Conservation (phyloP, 2,797 vertebrate species). For the Ceryle rudis region DNA sequence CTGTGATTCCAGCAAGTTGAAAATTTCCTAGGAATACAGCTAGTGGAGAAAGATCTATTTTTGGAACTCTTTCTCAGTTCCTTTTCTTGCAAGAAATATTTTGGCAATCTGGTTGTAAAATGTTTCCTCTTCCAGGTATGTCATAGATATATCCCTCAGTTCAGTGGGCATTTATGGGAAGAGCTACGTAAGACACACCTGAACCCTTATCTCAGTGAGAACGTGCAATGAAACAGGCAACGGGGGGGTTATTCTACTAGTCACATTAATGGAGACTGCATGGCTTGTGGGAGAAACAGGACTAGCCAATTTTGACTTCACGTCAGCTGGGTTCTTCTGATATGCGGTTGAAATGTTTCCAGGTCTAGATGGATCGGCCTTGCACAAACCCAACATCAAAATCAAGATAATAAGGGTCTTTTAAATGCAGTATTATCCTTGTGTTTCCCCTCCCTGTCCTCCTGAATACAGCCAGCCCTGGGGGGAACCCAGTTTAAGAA, state of each 20-base stretch:
- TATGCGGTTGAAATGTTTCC: neutral
- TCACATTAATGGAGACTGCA: neutral
- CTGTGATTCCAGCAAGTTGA: neutral
- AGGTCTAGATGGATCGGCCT: neutral
- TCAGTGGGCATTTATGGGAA: neutral
- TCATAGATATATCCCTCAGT: neutral
- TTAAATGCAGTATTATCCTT: neutral
- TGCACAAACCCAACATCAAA: neutral
- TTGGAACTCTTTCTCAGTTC: neutral
- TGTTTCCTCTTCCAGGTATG: neutral
- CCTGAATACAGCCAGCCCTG: neutral
- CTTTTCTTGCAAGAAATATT: neutral
- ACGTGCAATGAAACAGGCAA: neutral
- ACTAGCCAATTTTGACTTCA: neutral
- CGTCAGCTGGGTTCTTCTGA: neutral
- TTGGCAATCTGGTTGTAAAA: neutral
- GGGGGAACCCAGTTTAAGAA: constrained; percentile 14
- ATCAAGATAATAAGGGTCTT: neutral
- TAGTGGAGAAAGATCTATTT: neutral
- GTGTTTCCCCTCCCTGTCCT: neutral
- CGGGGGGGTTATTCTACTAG: neutral
- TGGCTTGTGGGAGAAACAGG: neutral
- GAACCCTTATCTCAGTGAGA: neutral
- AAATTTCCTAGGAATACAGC: neutral
- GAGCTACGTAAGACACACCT: accelerated